phyloP scores from a whole-genome alignment of 2,888 invertebrate species.

The Philereme transversata region DNA sequence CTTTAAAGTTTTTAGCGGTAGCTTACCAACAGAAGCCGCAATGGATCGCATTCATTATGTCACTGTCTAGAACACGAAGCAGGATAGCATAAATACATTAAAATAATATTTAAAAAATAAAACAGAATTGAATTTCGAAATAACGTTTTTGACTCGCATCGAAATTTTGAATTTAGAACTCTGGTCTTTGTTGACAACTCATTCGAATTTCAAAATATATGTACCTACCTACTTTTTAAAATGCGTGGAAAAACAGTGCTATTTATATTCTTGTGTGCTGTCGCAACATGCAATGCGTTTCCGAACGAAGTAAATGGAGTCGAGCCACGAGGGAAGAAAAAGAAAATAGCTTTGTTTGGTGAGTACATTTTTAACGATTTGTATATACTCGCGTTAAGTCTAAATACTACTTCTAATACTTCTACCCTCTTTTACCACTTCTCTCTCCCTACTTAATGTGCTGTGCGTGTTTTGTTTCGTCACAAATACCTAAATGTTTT shows the following conservation, averaged over 20 bases:
- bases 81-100: conserved; percentile 6
- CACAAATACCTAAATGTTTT: too few species aligned
- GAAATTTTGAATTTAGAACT: conserved; percentile 13
- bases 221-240: conserved; percentile 24
- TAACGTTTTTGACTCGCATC: background rate
- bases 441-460: too few species aligned
- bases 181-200: background rate
- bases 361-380: conserved; percentile 42
- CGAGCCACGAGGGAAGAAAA: conserved; percentile 71
- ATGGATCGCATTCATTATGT: conserved; percentile 40
- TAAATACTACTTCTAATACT: background rate
- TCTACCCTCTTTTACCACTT: too few species aligned
- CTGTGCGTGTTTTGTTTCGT: too few species aligned
- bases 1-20: conserved; percentile 21
- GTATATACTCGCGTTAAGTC: background rate
- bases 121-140: background rate
- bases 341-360: conserved; percentile 71
- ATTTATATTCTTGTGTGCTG: conserved; percentile 40
- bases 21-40: conserved; percentile 29
- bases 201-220: background rate
- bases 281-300: conserved; percentile 45
- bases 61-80: conserved; percentile 34
- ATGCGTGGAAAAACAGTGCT: conserved; percentile 45
- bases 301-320: conserved; percentile 41
- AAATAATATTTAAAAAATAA: conserved; percentile 7